These are phyloP conservation scores for Athalia circularis DNA, from an alignment of 2,888 invertebrate genomes.

Conservation along the genomic window DNA sequence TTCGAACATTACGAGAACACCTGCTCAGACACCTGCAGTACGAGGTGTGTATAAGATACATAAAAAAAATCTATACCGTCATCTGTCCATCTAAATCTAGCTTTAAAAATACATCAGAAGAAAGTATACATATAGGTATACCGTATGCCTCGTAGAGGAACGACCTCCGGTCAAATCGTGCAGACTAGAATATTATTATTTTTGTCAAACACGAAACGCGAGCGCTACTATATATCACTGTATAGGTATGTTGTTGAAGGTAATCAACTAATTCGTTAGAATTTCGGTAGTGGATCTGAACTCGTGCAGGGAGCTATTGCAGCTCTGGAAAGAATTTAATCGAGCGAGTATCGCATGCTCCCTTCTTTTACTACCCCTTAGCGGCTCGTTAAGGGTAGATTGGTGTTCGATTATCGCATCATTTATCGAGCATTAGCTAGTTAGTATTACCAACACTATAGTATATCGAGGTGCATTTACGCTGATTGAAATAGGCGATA, in stretches of 20 bases:
- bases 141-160: neutral
- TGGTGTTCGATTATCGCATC: constrained; percentile 40
- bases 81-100: too few species aligned
- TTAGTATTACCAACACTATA: constrained; percentile 20
- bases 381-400: constrained; percentile 41
- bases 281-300: neutral
- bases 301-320: neutral
- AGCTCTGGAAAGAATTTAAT: constrained; percentile 27
- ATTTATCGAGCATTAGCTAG: constrained; percentile 42
- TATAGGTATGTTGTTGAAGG: neutral
- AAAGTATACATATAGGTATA: neutral
- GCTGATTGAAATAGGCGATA: constrained; percentile 35
- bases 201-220: neutral
- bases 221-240: too few species aligned
- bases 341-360: constrained; percentile 31
- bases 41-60: too few species aligned
- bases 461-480: constrained; percentile 27
- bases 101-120: too few species aligned
- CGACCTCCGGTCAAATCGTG: too few species aligned
- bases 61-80: too few species aligned
- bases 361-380: constrained; percentile 27
- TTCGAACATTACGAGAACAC: constrained; percentile 24
- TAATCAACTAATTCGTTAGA: constrained; percentile 25
- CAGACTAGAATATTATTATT: neutral
- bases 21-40: constrained; percentile 33